Conservation (phyloP, 1,140 invertebrate species). For the Sesamia nonagrioides region DNA sequence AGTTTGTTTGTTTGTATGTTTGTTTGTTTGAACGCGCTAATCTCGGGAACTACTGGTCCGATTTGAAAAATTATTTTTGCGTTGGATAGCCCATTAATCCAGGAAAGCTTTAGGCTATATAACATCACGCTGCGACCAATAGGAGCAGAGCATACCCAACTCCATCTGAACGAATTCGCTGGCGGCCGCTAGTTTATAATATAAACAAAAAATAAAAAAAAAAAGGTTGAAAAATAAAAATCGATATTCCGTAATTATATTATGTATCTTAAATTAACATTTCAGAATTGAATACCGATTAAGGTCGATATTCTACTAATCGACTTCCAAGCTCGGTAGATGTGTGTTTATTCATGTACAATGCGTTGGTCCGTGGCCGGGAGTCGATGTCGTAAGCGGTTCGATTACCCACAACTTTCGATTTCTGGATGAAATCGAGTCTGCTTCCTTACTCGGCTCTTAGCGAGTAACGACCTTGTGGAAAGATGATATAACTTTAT, state of each 20-base stretch:
- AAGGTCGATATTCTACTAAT: background rate
- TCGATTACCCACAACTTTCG: slow-evolving; percentile 69
- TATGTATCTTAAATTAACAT: background rate
- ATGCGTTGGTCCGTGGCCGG: background rate
- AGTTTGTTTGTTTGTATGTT: too few relatives aligned
- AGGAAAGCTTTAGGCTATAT: too few relatives aligned
- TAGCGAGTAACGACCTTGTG: background rate
- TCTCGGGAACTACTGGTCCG: too few relatives aligned
- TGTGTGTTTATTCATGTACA: background rate
- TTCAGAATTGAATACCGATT: slow-evolving; percentile 8
- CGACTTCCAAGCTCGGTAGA: background rate
- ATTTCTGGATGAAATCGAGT: slow-evolving; percentile 79
- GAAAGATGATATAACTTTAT: background rate
- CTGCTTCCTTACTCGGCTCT: slow-evolving; percentile 61
- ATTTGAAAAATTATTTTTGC: too few relatives aligned
- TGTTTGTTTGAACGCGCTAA: too few relatives aligned
- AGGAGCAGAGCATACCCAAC: too few relatives aligned
- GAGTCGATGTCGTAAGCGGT: slow-evolving; percentile 66
- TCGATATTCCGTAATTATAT: too few relatives aligned
- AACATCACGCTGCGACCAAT: too few relatives aligned
- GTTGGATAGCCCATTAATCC: too few relatives aligned
- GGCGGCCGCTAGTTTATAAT: too few relatives aligned
- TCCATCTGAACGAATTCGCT: too few relatives aligned
- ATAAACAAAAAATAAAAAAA: too few relatives aligned
- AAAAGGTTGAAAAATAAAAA: background rate